Base-by-base conservation (phyloP, 2,113 vertebrate genomes). In the Bufo gargarizans region DNA sequence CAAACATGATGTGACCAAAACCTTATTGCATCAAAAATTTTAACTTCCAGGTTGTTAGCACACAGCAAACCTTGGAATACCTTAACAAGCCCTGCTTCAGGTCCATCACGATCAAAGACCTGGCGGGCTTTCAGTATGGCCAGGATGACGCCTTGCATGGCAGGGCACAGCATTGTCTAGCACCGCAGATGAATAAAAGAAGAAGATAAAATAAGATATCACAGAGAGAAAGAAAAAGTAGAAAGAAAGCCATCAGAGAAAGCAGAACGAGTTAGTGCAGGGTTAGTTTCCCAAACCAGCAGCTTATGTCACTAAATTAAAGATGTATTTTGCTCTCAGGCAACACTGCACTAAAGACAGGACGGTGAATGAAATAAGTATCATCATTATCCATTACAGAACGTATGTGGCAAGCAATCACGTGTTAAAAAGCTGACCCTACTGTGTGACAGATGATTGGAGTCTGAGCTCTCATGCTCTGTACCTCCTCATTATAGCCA, bases 111-210 rank as follows among this genome's bases (percentile, higher is more conserved):
- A 92, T 99, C 98, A 93, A 98, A 98, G 16, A 93, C 96, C 89
- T 97, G 95, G 83, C 97, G 96, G 93, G 98, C 97, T 94, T 99
- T 99, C 78, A 97, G 98, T 86, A 99, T 99, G 90, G 98, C 98
- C 89, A 99, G 92, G 92, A 99, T 98, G 92, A 99, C 95, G 11
- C 98, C 98, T 93, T 99, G 98, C 98, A 99, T 99, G 85, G 98
- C 98, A 78, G 98, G 98, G 79, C 96, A 98, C 91, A 99, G 95
- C 97, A 99, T 98, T 96, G 97, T 96, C 98, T 99, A 88, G 93
- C 95, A 93, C 69, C 91, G 59, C 92, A 47, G 61, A 43, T 17
- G 49, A 67, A 78, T 65, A 6, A 50, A 50, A 63, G 53, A 3
- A 78, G 65, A 86, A 67, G 4, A 78, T 11, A 53, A 53, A 53